Evolutionary conservation across 2,113 vertebrate species (phyloP), one percentile per base, ranked within the genome.

Genomic region (Salminus brasiliensis): DNA sequence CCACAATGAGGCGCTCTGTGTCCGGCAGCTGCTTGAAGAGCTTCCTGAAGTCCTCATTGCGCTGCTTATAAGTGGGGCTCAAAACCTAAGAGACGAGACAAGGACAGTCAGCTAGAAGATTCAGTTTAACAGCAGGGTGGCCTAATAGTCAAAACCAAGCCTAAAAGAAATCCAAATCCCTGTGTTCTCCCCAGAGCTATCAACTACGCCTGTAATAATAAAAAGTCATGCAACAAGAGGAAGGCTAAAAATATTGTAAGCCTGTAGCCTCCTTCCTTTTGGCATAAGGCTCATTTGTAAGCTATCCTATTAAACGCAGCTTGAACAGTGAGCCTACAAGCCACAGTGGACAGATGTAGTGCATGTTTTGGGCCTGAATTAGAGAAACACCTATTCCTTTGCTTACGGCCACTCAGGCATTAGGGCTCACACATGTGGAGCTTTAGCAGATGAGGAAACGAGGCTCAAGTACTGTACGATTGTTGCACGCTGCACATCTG

Each of bases 1-100:
- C 96, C 57, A 97, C 96, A 0, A 97, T 97, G 92, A 97, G 96
- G 39, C 96, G 95, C 87, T 97, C 96, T 0, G 95, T 91, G 87
- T 97, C 96, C 6, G 96, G 96, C 88, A 97, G 95, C 82, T 96
- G 96, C 76, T 97, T 97, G 87, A 97, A 97, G 81, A 97, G 95
- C 80, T 97, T 97, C 86, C 96, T 93, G 91, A 97, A 97, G 85
- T 97, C 96, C 88, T 96, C 96, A 68, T 97, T 97, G 62, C 96
- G 92, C 83, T 97, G 96, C 59, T 97, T 97, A 84, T 97, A 97
- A 0, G 96, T 97, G n/a, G 96, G 96, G 78, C 96, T 97, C 88
- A 97, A 79, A 21, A 97, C 96, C 96, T 97, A 49, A 23, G 27
- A 78, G 1, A 75, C 3, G 85, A 0, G 13, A 49, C 62, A 77